Percentiles rank a stretch among this genome's conserved stretches.
Conservation (phyloP, 2,888 invertebrate genomes). For the Linnaemya tessellans region DNA sequence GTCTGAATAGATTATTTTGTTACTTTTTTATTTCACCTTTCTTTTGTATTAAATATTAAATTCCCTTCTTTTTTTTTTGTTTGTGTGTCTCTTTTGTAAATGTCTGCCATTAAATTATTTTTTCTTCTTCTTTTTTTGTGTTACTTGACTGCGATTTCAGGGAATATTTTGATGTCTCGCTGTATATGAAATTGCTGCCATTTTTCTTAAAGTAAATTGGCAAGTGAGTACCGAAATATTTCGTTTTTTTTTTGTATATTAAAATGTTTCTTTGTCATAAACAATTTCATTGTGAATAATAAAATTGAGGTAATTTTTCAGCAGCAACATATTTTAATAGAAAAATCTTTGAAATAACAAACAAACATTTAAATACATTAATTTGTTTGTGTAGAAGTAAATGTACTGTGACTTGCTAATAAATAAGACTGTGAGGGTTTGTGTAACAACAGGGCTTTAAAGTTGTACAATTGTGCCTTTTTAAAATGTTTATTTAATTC, state of each 20-base stretch:
- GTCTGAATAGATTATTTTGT: slow-evolving; percentile 69
- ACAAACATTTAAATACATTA: not conserved
- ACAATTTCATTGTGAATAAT: not conserved
- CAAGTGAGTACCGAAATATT: slow-evolving; percentile 45
- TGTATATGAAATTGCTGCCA: slow-evolving; percentile 69
- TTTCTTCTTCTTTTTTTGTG: not conserved
- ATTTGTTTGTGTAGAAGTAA: not conserved
- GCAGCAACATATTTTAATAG: not conserved
- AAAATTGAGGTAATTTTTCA: not conserved
- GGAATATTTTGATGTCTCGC: slow-evolving; percentile 61
- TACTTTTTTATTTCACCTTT: slow-evolving; percentile 41
- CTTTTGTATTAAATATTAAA: slow-evolving; percentile 24
- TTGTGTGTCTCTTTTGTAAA: slow-evolving; percentile 22
- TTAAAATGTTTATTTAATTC: too few species aligned
- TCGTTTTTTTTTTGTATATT: slow-evolving; percentile 9
- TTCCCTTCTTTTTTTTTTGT: not conserved
- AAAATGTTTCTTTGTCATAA: not conserved
- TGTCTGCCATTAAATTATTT: slow-evolving; percentile 50
- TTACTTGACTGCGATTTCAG: not conserved
- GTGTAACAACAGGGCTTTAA: too few species aligned
- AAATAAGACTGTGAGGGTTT: too few species aligned
- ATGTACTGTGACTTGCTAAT: too few species aligned
- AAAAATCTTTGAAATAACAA: not conserved
- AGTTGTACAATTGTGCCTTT: too few species aligned
- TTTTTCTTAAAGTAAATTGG: slow-evolving; percentile 72